These are phyloP conservation scores for Volucella zonaria DNA, from an alignment of 2,888 invertebrate species.

Conservation along the genomic window DNA sequence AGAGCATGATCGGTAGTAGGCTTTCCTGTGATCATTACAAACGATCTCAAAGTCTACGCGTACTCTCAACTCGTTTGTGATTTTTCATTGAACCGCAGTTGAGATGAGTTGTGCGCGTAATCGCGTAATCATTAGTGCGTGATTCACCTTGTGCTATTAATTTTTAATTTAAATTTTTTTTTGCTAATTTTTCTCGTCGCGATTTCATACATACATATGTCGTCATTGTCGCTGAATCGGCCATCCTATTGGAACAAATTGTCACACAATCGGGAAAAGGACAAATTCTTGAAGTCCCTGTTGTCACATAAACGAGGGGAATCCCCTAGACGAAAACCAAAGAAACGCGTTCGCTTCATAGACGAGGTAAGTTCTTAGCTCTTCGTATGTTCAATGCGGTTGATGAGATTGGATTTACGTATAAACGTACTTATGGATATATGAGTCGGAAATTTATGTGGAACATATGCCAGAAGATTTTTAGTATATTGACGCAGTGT, in stretches of 20 bases:
- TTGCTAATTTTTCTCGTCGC: conserved; percentile 5
- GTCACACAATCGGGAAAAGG: conserved; percentile 70
- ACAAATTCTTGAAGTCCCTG: conserved; percentile 41
- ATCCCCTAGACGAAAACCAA: conserved; percentile 75
- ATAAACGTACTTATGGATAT: background rate
- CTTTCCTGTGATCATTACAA: conserved; percentile 58
- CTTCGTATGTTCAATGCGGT: conserved; percentile 34
- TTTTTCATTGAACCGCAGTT: conserved; percentile 70
- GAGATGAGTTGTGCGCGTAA: conserved; percentile 68
- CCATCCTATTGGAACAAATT: conserved; percentile 80
- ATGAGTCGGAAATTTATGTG: conserved; percentile 50
- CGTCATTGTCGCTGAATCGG: conserved; percentile 76
- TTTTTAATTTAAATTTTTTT: conserved; percentile 22
- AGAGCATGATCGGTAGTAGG: conserved; percentile 28
- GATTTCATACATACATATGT: conserved; percentile 46
- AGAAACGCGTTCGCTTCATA: conserved; percentile 83
- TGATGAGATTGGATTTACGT: conserved; percentile 13
- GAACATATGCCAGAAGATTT: conserved; percentile 39
- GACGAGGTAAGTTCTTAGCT: conserved; percentile 77
- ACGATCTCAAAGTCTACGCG: conserved; percentile 37
- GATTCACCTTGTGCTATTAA: conserved; percentile 70
- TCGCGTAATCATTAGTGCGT: conserved; percentile 57
- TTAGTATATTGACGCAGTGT: conserved; percentile 28
- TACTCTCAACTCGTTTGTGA: conserved; percentile 21
- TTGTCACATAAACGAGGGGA: conserved; percentile 45